Conservation (phyloP, 2,888 invertebrate species). For the Ophraella communa region DNA sequence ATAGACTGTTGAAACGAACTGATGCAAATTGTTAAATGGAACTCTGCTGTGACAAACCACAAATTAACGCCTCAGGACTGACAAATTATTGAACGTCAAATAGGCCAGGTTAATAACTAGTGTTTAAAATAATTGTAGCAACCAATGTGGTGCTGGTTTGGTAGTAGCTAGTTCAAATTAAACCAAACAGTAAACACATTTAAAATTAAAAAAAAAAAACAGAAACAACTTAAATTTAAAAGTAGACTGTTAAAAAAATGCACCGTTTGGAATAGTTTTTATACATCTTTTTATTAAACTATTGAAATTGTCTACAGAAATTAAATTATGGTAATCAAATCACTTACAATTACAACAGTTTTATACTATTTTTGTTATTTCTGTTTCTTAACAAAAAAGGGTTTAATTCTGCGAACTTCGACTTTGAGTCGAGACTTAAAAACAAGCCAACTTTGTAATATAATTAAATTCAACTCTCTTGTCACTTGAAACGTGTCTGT, state of each 20-base stretch:
- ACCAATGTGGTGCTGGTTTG: too few relatives aligned
- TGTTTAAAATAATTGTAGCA: too few relatives aligned
- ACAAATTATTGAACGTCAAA: not conserved
- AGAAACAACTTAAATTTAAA: too few relatives aligned
- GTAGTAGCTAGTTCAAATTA: too few relatives aligned
- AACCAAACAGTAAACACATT: not conserved
- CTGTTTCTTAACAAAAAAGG: too few relatives aligned
- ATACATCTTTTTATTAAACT: too few relatives aligned
- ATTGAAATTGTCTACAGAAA: too few relatives aligned
- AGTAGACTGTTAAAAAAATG: not conserved
- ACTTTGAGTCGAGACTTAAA: not conserved
- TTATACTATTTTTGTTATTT: too few relatives aligned
- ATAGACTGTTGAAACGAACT: conserved; percentile 1
- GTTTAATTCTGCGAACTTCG: not conserved
- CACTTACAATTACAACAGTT: too few relatives aligned
- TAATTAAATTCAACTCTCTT: conserved; percentile 1
- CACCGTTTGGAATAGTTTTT: too few relatives aligned
- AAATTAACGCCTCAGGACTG: not conserved
- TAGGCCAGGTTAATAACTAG: too few relatives aligned
- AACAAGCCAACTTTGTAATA: conserved; percentile 12
- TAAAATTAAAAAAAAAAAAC: not conserved
- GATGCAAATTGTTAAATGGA: not conserved
- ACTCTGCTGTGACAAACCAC: not conserved
- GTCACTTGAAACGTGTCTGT: conserved; percentile 3
- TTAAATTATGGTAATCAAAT: too few relatives aligned